A percentile compares a stretch with the other conserved stretches of the same genome.
These are phyloP conservation scores for Stenodera caucasica DNA, from an alignment of 2,888 invertebrate genomes.

Conservation along the genomic window DNA sequence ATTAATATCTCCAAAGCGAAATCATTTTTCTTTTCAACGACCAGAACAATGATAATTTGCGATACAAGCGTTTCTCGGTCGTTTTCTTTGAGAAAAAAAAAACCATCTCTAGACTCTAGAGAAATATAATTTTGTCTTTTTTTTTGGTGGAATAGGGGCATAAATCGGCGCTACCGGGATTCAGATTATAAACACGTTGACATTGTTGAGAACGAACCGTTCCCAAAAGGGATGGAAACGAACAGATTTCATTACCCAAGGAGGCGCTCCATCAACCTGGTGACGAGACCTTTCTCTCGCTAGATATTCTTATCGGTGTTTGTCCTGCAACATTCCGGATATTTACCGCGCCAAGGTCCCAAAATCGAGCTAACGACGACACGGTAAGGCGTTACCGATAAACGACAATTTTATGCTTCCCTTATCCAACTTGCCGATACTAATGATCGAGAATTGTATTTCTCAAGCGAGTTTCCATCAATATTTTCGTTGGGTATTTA, in stretches of 20 bases:
- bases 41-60: no score
- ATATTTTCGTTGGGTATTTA: not conserved
- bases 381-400: no score
- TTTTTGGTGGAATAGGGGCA: no score
- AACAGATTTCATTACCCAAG: constrained; percentile 29
- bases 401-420: no score
- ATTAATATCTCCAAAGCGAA: no score
- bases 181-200: not conserved
- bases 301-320: constrained; percentile 25
- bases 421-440: no score
- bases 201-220: constrained; percentile 6
- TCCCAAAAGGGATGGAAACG: constrained; percentile 20
- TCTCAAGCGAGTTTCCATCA: not conserved
- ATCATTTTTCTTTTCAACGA: no score
- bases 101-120: no score
- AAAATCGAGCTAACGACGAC: no score
- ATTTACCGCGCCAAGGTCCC: constrained; percentile 28
- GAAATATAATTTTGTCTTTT: no score
- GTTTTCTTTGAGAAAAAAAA: no score
- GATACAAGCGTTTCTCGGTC: no score
- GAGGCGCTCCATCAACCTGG: constrained; percentile 31
- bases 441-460: constrained; percentile 26
- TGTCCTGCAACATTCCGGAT: constrained; percentile 22
- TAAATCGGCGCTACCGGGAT: not conserved
- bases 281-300: constrained; percentile 33